Conservation (phyloP, 1,140 invertebrate species). For the Hypothenemus hampei region DNA sequence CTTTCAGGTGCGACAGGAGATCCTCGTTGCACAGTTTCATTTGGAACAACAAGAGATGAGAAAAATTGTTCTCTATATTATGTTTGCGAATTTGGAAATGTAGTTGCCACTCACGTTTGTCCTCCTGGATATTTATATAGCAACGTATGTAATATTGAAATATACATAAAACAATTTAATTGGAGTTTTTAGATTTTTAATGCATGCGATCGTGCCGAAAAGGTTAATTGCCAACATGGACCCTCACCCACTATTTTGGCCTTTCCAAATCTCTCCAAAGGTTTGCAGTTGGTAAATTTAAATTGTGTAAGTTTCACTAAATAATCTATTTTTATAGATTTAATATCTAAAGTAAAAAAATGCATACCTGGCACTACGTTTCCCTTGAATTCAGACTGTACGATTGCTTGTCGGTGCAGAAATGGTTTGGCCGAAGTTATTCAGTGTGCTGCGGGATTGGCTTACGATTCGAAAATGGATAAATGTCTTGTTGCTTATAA, state of each 20-base stretch:
- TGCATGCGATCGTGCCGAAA: background rate
- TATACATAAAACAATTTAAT: background rate
- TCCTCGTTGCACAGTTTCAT: background rate
- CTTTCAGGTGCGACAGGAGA: background rate
- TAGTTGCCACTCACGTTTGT: constrained; percentile 27
- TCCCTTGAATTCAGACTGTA: constrained; percentile 30
- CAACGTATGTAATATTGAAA: constrained; percentile 20
- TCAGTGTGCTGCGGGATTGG: constrained; percentile 31
- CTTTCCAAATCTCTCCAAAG: background rate
- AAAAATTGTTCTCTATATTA: constrained; percentile 21
- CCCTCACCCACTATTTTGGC: background rate
- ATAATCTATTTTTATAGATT: constrained; percentile 21
- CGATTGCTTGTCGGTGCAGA: constrained; percentile 29
- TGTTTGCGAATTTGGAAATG: constrained; percentile 24
- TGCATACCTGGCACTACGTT: constrained; percentile 30
- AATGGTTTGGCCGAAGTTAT: constrained; percentile 31
- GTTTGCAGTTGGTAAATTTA: background rate
- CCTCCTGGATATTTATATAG: constrained; percentile 27
- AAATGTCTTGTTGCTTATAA: constrained; percentile 29
- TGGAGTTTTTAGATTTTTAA: background rate
- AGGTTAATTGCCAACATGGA: background rate
- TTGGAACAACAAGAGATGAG: constrained; percentile 1
- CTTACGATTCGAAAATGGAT: constrained; percentile 30
- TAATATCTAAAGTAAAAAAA: constrained; percentile 23
- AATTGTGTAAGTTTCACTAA: background rate